These are phyloP conservation scores for Neogale vison DNA, from an alignment of 2,113 vertebrate genomes.

Conservation along the genomic window DNA sequence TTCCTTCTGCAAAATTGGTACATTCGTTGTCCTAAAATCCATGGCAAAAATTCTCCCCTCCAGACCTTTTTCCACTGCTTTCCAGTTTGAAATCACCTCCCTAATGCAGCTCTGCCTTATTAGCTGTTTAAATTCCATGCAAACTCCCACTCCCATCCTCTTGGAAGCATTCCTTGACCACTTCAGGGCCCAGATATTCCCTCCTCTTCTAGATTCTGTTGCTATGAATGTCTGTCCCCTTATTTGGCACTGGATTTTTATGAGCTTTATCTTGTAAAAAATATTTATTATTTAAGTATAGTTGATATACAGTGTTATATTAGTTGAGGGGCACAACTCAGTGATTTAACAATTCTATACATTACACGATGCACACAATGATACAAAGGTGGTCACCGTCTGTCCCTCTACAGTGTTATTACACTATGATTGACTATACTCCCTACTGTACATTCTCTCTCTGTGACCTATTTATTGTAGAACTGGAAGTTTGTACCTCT, in stretches of 20 bases:
- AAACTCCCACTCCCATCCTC: not conserved
- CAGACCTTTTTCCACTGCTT: not conserved
- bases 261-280: not conserved
- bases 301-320: not conserved
- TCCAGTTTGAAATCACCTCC: not conserved
- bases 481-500: not conserved
- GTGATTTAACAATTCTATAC: not conserved
- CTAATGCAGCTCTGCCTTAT: not conserved
- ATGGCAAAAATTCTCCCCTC: not conserved
- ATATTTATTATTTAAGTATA: not conserved
- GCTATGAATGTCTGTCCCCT: not conserved
- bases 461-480: not conserved
- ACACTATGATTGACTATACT: not conserved
- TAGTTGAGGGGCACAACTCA: not conserved
- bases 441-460: not conserved
- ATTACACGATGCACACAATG: not conserved
- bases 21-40: not conserved
- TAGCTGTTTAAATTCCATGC: not conserved
- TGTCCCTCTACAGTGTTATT: not conserved
- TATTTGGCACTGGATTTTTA: not conserved
- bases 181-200: not conserved
- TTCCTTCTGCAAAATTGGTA: not conserved
- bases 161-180: not conserved
- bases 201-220: not conserved
- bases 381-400: not conserved